These are phyloP conservation scores for Globicephala melas DNA, from an alignment of 2,113 vertebrate species.

Conservation along the genomic window DNA sequence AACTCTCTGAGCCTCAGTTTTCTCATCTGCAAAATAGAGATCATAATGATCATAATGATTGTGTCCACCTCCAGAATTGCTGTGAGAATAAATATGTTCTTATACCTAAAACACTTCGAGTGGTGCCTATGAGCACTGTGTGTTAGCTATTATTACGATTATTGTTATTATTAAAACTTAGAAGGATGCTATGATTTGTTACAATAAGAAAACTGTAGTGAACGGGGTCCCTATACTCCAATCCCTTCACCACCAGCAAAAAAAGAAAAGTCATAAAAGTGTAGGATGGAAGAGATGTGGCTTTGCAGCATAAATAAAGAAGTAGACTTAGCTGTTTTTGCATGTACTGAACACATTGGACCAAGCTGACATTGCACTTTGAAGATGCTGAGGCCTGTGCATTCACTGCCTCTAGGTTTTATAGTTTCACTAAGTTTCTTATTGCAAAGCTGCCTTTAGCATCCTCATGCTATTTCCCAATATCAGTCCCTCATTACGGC, in stretches of 20 bases:
- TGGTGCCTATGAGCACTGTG: not conserved
- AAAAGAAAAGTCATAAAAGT: not conserved
- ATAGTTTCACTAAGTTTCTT: not conserved
- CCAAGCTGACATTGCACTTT: not conserved
- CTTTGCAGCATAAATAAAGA: not conserved
- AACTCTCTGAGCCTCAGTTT: not conserved
- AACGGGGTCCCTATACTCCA: not conserved
- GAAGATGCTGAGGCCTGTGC: not conserved
- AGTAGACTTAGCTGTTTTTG: not conserved
- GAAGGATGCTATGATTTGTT: not conserved
- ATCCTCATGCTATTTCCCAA: not conserved
- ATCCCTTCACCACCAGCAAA: rapidly evolving
- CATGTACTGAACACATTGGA: not conserved
- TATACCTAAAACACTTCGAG: not conserved
- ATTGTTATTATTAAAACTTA: not conserved
- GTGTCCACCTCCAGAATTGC: not conserved
- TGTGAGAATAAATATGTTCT: not conserved
- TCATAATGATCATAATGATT: not conserved
- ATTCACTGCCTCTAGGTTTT: not conserved
- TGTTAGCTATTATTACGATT: not conserved
- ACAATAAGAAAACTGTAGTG: not conserved
- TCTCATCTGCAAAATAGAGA: not conserved
- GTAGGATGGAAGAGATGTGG: not conserved
- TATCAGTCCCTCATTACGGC: not conserved
- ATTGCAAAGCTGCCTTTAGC: not conserved